Evolutionary conservation across 92 coral and sea anemone species (phyloP).

Genomic region (Epizoanthus rinbou): DNA sequence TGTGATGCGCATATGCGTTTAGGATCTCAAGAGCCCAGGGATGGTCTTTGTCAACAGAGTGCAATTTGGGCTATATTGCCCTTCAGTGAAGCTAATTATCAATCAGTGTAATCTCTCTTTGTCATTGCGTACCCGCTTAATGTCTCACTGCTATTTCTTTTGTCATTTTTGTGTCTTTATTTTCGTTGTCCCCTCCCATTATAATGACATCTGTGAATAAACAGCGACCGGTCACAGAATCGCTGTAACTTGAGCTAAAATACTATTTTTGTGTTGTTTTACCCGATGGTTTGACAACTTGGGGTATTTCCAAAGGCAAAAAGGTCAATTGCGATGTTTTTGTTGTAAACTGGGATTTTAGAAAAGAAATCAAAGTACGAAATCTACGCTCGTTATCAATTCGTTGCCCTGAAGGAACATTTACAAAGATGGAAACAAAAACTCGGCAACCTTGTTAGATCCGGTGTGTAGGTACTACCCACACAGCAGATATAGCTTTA

Average conservation of each 20-base stretch:
- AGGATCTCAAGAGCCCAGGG: conserved; percentile 43
- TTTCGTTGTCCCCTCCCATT: conserved; percentile 44
- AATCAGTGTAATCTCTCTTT: conserved; percentile 67
- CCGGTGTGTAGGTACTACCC: conserved; percentile 10
- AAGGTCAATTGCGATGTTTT: neutral
- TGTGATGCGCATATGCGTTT: conserved; percentile 18
- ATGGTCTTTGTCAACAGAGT: conserved; percentile 64
- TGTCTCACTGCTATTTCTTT: conserved; percentile 56
- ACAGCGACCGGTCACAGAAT: conserved; percentile 34
- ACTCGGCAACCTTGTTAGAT: conserved; percentile 6
- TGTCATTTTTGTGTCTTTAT: conserved; percentile 32
- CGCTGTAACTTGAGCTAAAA: conserved; percentile 35
- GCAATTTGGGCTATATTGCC: conserved; percentile 64
- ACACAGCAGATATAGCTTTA: conserved; percentile 10
- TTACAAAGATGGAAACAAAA: conserved; percentile 23
- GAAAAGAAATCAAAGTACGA: neutral
- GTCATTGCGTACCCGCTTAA: conserved; percentile 73
- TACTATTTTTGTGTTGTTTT: conserved; percentile 37
- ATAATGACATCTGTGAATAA: conserved; percentile 44
- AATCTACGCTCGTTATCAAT: neutral
- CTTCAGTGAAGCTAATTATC: conserved; percentile 71
- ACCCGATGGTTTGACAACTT: conserved; percentile 22
- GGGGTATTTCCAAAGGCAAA: neutral
- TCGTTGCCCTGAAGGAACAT: neutral
- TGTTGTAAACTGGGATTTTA: neutral